phyloP scores from a whole-genome alignment of 2,888 invertebrate species.

The Dascillus cervinus region DNA sequence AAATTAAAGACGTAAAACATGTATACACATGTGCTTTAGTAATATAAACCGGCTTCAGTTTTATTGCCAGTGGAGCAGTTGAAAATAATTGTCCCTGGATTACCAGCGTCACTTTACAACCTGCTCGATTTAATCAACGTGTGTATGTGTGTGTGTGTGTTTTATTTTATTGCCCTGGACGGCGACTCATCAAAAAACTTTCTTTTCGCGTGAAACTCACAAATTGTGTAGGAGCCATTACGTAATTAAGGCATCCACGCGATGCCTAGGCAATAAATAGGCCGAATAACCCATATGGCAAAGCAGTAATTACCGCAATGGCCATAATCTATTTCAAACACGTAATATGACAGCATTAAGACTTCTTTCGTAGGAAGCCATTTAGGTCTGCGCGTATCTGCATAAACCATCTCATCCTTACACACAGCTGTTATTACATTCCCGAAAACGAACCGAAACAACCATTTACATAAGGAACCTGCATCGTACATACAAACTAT shows the following conservation, averaged over 20 bases:
- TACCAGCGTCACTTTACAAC: conserved; percentile 17
- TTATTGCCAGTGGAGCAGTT: conserved; percentile 17
- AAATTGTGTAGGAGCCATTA: conserved; percentile 31
- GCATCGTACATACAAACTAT: conserved; percentile 39
- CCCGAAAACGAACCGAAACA: conserved; percentile 30
- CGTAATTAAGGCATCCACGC: conserved; percentile 33
- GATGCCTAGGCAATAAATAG: conserved; percentile 30
- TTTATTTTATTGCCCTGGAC: conserved; percentile 18
- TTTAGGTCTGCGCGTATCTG: conserved; percentile 37
- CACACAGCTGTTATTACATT: conserved; percentile 36
- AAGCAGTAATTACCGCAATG: conserved; percentile 41
- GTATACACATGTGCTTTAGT: conserved; percentile 1
- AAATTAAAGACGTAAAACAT: no score
- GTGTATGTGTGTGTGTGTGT: conserved; percentile 14
- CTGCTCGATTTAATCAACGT: conserved; percentile 17
- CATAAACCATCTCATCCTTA: conserved; percentile 39
- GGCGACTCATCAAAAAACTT: no score
- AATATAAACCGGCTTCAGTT: conserved; percentile 7
- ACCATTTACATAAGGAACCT: conserved; percentile 22
- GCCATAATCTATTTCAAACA: conserved; percentile 44
- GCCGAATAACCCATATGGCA: conserved; percentile 36
- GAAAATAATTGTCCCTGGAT: conserved; percentile 16
- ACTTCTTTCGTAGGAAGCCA: conserved; percentile 40
- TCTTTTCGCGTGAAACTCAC: no score
- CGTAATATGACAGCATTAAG: conserved; percentile 44